Conservation (phyloP, 1,140 invertebrate species). For the Drosophila micromelanica region DNA sequence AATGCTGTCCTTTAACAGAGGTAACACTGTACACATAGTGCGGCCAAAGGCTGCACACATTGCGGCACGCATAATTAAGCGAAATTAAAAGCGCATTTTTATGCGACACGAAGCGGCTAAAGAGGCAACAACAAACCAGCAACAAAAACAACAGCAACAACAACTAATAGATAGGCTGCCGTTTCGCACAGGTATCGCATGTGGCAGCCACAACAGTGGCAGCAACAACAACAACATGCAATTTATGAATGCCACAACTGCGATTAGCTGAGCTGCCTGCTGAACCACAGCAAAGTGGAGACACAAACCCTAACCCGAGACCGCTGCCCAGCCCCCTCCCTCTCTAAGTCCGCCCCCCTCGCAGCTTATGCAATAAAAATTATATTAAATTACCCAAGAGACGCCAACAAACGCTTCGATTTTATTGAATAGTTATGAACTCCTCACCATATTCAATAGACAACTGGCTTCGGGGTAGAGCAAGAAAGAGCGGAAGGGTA, state of each 20-base stretch:
- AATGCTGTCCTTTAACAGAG: no score
- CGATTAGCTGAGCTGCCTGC: constrained; percentile 44
- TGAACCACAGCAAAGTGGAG: constrained; percentile 9
- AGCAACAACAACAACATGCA: constrained; percentile 39
- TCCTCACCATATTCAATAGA: constrained; percentile 24
- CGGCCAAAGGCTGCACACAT: neutral
- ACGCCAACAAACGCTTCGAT: constrained; percentile 68
- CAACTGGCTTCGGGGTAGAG: neutral
- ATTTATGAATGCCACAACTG: constrained; percentile 76
- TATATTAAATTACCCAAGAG: constrained; percentile 79
- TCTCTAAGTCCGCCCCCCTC: neutral
- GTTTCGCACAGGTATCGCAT: constrained; percentile 80
- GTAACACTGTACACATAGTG: no score
- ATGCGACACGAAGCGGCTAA: constrained; percentile 65
- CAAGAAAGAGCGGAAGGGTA: neutral
- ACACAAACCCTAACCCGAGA: constrained; percentile 1
- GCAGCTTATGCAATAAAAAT: constrained; percentile 77
- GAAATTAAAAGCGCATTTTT: constrained; percentile 79
- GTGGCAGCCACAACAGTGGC: constrained; percentile 61
- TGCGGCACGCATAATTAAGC: constrained; percentile 74
- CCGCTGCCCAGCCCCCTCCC: neutral
- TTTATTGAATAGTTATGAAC: constrained; percentile 78
- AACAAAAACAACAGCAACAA: constrained; percentile 12
- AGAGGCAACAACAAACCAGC: constrained; percentile 11
- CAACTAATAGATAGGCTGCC: constrained; percentile 27